Base-by-base conservation (phyloP, 2,113 vertebrate genomes). In the Petrocephalus microphthalmus region DNA sequence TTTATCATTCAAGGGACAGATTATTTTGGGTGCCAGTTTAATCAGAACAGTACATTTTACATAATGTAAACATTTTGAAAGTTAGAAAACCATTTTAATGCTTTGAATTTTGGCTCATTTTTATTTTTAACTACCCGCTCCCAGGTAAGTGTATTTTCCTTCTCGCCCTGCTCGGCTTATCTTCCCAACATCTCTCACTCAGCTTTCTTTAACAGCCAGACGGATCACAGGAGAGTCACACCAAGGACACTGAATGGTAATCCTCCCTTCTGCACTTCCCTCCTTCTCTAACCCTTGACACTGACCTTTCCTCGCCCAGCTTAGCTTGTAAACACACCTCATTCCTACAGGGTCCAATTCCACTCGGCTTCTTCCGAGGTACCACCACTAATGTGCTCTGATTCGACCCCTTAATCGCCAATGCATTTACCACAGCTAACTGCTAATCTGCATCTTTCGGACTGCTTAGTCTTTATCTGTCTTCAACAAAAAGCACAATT, bases 161-260 rank as follows among this genome's bases (percentile, higher is more conserved):
- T 13, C 25, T 54, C 33, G 84, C 52, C 54, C 25, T 3, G 7
- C 7, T 53, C 7, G 10, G 5, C 42, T 86, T 42, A 86, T 60
- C 33, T 60, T n/a, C 22, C 20, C 22, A 29, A 15, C 29, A 37
- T 57, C 56, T 64, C 37, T 60, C 42, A 10, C 29, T 60, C 54
- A 29, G 33, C 33, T 2, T 60, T 10, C 33, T 52, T 33, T 25
- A 86, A 54, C 37, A 56, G 51, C 51, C 29, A 52, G 25, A 56
- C 52, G 8, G n/a, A 37, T 52, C 52, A 37, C 84, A 19, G 29
- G 51, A 54, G 51, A 54, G 51, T 33, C 25, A 54, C 33, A 25
- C 49, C 84, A 85, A 85, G 84, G 84, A 85, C 84, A 85, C 37
- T 42, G 22, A 29, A 85, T 37, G 53, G 19, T 37, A 85, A 85